Evolutionary conservation across 2,113 vertebrate species (phyloP), one percentile per base, ranked within the genome.

Genomic region (Cyprinus carpio): DNA sequence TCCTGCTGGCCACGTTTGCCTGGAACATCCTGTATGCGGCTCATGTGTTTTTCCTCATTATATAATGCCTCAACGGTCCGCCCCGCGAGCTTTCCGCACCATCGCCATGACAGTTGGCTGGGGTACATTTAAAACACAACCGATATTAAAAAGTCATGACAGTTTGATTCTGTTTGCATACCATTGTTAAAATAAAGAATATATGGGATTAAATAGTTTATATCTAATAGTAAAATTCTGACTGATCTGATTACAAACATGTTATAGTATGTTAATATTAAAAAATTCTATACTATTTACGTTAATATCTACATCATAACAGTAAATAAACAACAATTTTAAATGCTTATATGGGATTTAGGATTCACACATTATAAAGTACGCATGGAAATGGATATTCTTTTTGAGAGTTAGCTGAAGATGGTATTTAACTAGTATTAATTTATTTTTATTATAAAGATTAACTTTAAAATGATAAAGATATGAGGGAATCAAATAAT

Each of bases 1-100:
- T 96, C 82, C 89, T 95, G 74, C 25, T 96, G 56, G 92, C 83
- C 0, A 90, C 93, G 0, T 95, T 96, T 84, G 84, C 69, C 79
- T 95, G 94, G 95, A 91, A 88, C 77, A 89, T 87, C 1, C 23
- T 96, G 37, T 94, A 86, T 23, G 91, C 88, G 3, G 86, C 89
- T 0, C 94, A 94, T 23, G 56, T 95, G 85, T 92, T 58, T 56
- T 60, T 91, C 16, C n/a, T 92, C 72, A 90, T 95, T 11, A 82
- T 93, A n/a, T 88, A 90, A 78, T 85, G 90, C 69, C 89, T 56
- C 78, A 90, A 76, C 8, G 90, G 72, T 0, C 85, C 93, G 58
- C 93, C 93, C 9, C 82, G n/a, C n/a, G 0, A 16, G 49, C 58
- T 84, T 93, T 95, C 87, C 88, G 74, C 0, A 0, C 69, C 23